Conservation (phyloP, 2,888 invertebrate genomes). For the Drosophila colorata region DNA sequence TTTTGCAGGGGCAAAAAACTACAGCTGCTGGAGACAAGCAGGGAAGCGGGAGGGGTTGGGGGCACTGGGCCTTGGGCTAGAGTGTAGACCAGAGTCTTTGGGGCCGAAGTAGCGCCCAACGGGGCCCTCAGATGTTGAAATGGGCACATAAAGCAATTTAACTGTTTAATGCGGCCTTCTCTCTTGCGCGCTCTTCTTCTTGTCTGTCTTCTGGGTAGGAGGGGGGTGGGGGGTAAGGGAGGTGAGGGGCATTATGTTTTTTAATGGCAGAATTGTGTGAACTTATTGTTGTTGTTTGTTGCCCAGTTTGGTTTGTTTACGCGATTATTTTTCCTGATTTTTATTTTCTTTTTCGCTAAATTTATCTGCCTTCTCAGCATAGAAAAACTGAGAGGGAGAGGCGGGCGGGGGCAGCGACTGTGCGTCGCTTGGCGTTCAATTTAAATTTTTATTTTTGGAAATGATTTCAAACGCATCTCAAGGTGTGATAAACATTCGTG, state of each 20-base stretch:
- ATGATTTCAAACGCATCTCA: conserved; percentile 78
- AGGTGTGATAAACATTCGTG: conserved; percentile 77
- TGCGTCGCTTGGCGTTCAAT: conserved; percentile 23
- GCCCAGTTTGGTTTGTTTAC: conserved; percentile 57
- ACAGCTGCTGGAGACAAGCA: conserved; percentile 1
- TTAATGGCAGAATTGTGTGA: conserved; percentile 72
- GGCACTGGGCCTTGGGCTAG: neutral
- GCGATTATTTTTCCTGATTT: conserved; percentile 66
- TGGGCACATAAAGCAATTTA: conserved; percentile 76
- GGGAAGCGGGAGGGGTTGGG: neutral
- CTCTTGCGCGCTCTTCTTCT: neutral
- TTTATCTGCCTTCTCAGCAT: conserved; percentile 56
- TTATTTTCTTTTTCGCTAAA: conserved; percentile 61
- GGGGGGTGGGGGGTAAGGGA: neutral
- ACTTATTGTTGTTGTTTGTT: conserved; percentile 37
- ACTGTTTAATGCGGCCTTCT: conserved; percentile 66
- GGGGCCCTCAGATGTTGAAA: conserved; percentile 69
- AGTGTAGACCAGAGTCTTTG: conserved; percentile 11
- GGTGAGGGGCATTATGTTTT: conserved; percentile 51
- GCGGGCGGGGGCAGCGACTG: neutral
- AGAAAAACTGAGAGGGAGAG: neutral
- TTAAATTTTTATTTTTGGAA: conserved; percentile 68
- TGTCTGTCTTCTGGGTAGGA: neutral
- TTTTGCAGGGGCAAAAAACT: conserved; percentile 63
- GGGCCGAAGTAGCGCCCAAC: conserved; percentile 61